Conservation (phyloP, 2,113 vertebrate genomes). For the Passer montanus region DNA sequence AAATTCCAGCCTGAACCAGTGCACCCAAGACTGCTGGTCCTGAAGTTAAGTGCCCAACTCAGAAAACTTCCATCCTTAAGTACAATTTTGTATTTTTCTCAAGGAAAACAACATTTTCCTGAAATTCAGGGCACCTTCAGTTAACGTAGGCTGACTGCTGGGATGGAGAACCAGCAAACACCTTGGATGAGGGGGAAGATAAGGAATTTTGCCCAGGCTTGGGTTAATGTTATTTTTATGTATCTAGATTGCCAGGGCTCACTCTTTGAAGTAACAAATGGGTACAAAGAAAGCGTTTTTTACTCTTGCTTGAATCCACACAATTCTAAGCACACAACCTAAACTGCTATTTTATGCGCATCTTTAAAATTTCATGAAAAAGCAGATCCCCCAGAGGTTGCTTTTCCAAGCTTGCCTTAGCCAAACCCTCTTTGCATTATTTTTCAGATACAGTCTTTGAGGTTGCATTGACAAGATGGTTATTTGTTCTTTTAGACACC, state of each 20-base stretch:
- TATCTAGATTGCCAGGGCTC: neutral
- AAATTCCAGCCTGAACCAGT: neutral
- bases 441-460: neutral
- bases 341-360: neutral
- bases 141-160: neutral
- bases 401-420: neutral
- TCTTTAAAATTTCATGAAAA: conserved; percentile 21
- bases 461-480: neutral
- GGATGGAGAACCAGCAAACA: neutral
- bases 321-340: neutral
- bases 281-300: neutral
- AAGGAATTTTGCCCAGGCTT: neutral
- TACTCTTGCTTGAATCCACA: neutral
- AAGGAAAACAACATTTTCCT: neutral
- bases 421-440: neutral
- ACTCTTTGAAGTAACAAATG: neutral
- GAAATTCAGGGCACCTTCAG: neutral
- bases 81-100: neutral
- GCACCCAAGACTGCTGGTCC: neutral
- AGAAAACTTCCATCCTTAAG: neutral
- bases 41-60: neutral
- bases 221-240: neutral
- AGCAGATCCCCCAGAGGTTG: neutral
- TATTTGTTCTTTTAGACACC: neutral
- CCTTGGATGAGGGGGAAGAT: neutral